Evolutionary conservation across 2,888 invertebrate species (phyloP).

Genomic region (Leptothorax acervorum): DNA sequence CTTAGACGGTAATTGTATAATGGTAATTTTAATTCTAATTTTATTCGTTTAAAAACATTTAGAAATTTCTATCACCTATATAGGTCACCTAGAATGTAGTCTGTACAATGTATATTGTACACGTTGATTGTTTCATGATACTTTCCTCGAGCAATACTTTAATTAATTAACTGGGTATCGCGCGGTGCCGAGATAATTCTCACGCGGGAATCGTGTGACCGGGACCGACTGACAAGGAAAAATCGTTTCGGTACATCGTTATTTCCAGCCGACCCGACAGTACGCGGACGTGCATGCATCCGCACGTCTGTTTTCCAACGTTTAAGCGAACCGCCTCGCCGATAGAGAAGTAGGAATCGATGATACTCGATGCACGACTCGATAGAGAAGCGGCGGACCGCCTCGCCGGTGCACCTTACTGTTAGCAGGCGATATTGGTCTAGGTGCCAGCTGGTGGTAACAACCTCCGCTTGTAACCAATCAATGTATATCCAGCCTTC

Average conservation of each 20-base stretch:
- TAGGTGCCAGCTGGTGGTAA: slow-evolving; percentile 74
- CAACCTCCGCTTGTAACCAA: slow-evolving; percentile 73
- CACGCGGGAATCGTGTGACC: slow-evolving; percentile 20
- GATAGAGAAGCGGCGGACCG: slow-evolving; percentile 64
- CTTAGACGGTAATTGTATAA: neutral
- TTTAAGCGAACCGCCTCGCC: slow-evolving; percentile 35
- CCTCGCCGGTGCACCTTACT: slow-evolving; percentile 66
- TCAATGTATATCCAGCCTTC: slow-evolving; percentile 66
- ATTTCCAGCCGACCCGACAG: slow-evolving; percentile 42
- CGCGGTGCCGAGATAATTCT: slow-evolving; percentile 22
- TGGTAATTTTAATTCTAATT: neutral
- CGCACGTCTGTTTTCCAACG: slow-evolving; percentile 12
- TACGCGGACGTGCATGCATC: slow-evolving; percentile 17
- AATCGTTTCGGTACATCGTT: slow-evolving; percentile 44
- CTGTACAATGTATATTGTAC: neutral
- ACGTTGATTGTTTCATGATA: too few relatives aligned
- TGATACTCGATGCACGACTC: slow-evolving; percentile 71
- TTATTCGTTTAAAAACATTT: neutral
- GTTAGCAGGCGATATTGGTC: slow-evolving; percentile 69
- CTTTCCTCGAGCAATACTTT: neutral
- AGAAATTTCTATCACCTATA: neutral
- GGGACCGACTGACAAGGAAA: slow-evolving; percentile 10
- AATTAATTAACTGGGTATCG: slow-evolving; percentile 29
- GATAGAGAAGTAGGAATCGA: slow-evolving; percentile 62
- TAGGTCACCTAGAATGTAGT: neutral